Evolutionary conservation across 1,140 invertebrate genomes (phyloP).

Genomic region (Drosophila prosaltans): DNA sequence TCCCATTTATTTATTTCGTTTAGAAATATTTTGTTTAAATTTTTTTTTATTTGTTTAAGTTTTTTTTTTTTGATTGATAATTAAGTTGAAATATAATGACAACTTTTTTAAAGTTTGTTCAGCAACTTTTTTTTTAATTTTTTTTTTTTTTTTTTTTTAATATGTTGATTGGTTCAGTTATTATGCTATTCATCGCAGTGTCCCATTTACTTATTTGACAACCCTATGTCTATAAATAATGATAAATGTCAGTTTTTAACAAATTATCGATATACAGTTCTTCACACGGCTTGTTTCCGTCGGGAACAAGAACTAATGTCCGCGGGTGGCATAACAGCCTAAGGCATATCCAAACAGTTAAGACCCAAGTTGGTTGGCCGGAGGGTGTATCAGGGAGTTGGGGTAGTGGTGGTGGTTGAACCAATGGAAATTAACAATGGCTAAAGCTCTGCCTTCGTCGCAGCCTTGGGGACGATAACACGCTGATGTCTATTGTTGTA

Average conservation of each 20-base stretch:
- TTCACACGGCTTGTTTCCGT: neutral
- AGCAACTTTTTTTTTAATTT: no score
- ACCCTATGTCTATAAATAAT: no score
- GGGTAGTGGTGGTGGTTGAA: neutral
- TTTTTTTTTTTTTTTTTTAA: no score
- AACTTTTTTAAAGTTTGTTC: no score
- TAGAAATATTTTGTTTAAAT: no score
- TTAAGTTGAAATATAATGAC: no score
- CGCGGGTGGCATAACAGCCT: conserved; percentile 2
- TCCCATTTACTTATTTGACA: no score
- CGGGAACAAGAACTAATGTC: neutral
- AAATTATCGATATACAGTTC: neutral
- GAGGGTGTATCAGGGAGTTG: neutral
- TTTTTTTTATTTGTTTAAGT: no score
- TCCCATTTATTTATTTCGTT: no score
- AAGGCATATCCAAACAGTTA: neutral
- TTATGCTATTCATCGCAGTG: no score
- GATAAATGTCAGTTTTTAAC: neutral
- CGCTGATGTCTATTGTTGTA: conserved; percentile 41
- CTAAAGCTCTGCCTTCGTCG: conserved; percentile 7
- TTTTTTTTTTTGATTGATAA: no score
- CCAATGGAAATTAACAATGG: conserved; percentile 37
- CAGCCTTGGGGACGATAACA: conserved; percentile 19
- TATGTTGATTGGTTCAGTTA: no score
- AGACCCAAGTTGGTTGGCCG: neutral